A percentile compares a stretch with the other conserved stretches of the same genome.
Evolutionary conservation across 2,797 vertebrate species (phyloP).

Genomic region (Pseudotriccus pelzelni): DNA sequence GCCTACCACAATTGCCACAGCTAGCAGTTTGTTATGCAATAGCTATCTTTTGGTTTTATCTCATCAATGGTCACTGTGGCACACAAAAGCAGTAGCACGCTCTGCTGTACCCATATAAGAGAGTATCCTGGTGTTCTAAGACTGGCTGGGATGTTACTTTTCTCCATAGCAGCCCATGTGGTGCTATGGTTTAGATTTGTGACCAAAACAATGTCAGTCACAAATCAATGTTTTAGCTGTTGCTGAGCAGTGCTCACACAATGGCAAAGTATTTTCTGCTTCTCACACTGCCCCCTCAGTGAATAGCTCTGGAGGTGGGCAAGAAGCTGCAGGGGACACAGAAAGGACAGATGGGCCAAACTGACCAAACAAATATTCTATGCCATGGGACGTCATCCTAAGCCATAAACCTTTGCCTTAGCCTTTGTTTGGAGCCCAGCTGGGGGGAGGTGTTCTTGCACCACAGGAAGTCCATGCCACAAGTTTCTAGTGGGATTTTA

Average conservation of each 20-base stretch:
- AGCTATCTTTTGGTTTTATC: neutral
- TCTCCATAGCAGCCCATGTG: neutral
- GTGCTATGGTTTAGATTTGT: neutral
- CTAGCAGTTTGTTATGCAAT: neutral
- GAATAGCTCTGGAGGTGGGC: neutral
- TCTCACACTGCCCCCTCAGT: fast-evolving
- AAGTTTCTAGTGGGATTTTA: neutral
- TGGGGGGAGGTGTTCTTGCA: neutral
- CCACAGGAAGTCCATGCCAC: neutral
- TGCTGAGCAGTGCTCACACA: neutral
- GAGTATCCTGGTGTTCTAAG: neutral
- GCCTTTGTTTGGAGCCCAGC: neutral
- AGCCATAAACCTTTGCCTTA: neutral
- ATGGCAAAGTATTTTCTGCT: neutral
- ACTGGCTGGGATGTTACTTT: neutral
- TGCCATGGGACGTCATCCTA: fast-evolving
- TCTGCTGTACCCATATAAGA: neutral
- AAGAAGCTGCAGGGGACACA: neutral
- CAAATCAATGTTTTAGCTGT: neutral
- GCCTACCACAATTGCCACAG: neutral
- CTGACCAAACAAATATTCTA: neutral
- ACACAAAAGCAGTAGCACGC: neutral
- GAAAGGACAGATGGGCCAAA: neutral
- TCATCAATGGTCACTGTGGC: neutral
- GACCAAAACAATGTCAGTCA: neutral